Percentiles rank a stretch among this genome's conserved stretches.
Evolutionary conservation across 2,113 vertebrate species (phyloP).

Genomic region (Ctenomys sociabilis): DNA sequence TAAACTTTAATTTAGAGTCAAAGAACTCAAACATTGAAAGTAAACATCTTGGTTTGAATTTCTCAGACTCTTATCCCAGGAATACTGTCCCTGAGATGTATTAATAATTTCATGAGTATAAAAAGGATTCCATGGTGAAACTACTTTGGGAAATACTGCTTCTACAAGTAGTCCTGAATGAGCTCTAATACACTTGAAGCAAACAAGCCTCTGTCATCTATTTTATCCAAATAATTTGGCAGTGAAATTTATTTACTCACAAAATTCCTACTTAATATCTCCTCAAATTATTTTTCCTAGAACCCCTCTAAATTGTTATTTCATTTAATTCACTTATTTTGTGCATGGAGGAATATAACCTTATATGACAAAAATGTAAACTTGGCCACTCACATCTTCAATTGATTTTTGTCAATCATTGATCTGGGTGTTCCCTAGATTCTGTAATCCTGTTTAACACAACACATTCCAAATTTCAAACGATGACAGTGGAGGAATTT

Average conservation of each 20-base stretch:
- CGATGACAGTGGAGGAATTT: background rate
- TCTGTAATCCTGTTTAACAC: background rate
- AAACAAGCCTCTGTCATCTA: background rate
- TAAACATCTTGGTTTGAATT: background rate
- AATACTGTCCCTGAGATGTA: background rate
- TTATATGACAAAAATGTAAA: background rate
- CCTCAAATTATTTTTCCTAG: background rate
- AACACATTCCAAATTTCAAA: background rate
- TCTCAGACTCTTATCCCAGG: background rate
- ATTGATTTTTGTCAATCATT: background rate
- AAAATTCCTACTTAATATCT: background rate
- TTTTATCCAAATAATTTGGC: background rate
- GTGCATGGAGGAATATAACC: background rate
- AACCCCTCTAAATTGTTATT: background rate
- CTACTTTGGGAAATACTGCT: background rate
- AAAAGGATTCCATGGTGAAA: background rate
- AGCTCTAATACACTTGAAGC: background rate
- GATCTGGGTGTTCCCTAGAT: background rate
- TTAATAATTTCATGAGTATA: background rate
- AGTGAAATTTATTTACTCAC: background rate
- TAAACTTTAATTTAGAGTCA: background rate
- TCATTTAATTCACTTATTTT: background rate
- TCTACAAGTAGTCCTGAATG: background rate
- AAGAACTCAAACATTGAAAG: constrained; percentile 26
- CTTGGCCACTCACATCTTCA: background rate